Percentiles rank a stretch among this genome's conserved stretches.
These are phyloP conservation scores for Montipora capitata DNA, from an alignment of 92 coral and sea anemone species.

Conservation along the genomic window DNA sequence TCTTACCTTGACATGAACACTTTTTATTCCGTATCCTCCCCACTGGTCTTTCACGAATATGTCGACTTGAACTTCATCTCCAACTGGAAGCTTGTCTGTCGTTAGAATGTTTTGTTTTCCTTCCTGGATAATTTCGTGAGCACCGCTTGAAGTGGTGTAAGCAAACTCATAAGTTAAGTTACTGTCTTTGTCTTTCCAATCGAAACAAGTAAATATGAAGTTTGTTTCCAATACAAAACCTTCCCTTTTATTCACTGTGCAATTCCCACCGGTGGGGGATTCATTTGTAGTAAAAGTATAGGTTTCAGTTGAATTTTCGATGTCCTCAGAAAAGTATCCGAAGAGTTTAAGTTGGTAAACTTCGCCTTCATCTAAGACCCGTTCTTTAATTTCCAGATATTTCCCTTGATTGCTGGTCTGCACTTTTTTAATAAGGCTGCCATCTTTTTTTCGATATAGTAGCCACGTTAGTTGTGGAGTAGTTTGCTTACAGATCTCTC, in stretches of 20 bases:
- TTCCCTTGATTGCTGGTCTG: background rate
- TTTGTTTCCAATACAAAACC: conserved; percentile 85
- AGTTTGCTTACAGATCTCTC: conserved; percentile 62
- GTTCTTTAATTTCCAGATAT: conserved; percentile 10
- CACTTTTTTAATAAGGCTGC: background rate
- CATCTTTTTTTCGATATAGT: conserved; percentile 21
- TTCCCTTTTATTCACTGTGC: conserved; percentile 64
- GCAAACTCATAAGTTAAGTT: conserved; percentile 85
- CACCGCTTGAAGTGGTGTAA: conserved; percentile 67
- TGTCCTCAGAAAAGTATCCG: conserved; percentile 14
- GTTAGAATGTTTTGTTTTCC: conserved; percentile 43
- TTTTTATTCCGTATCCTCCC: conserved; percentile 70
- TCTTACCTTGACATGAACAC: conserved; percentile 78
- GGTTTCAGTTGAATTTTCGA: background rate
- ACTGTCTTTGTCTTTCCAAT: conserved; percentile 85
- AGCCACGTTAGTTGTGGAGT: conserved; percentile 11
- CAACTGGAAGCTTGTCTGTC: conserved; percentile 80
- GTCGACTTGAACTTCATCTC: conserved; percentile 68
- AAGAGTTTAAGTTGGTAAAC: conserved; percentile 14
- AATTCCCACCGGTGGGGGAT: conserved; percentile 87
- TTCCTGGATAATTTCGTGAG: conserved; percentile 66
- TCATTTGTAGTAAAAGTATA: conserved; percentile 69
- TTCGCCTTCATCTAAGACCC: conserved; percentile 2
- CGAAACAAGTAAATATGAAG: conserved; percentile 85
- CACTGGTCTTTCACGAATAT: conserved; percentile 73